Evolutionary conservation across 2,888 invertebrate species (phyloP), one percentile per base, ranked within the genome.

Genomic region (Drosophila formosana): DNA sequence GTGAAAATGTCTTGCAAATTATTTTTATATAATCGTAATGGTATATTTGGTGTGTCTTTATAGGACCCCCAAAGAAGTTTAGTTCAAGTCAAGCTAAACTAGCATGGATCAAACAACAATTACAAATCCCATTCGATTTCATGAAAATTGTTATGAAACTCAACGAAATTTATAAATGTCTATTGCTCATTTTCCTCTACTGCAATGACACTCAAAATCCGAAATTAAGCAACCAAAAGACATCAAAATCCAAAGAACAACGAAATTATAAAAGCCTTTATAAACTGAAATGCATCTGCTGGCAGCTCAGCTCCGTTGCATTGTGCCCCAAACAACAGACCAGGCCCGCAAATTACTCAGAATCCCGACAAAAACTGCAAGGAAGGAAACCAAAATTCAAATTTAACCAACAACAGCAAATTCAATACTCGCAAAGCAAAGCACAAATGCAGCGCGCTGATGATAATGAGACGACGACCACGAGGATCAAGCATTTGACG

Each of bases 321-420:
- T 72, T 69, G 74, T 72, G 82, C 72, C 75, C 78, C 72, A 82
- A 80, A 70, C 57, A 57, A 25, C 45, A 86, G 46, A 78, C 65
- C 64, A 70, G 88, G 67, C 80, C 80, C 63, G 37, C 65, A 87
- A 88, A 89, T 69, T 76, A 66, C 28, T 68, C 79, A 47, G 82
- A 82, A 74, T 55, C 55, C 68, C 65, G 76, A 66, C 83, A 80
- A 58, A 88, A 88, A 80, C 60, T 80, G 52, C 82, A 82, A 82
- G 88, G 84, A 86, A 80, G 80, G 85, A 89, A 89, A 78, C 86
- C 82, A 43, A 88, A 84, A 82, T 89, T 79, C 75, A 88, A 89
- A 70, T 67, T 65, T 26, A 45, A 43, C 50, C 32, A 50, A 45
- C 30, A 56, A 53, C 49, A 66, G 50, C 45, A 68, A 70, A 72